phyloP scores from a whole-genome alignment of 2,797 vertebrate species.

The Neopelma chrysocephalum region DNA sequence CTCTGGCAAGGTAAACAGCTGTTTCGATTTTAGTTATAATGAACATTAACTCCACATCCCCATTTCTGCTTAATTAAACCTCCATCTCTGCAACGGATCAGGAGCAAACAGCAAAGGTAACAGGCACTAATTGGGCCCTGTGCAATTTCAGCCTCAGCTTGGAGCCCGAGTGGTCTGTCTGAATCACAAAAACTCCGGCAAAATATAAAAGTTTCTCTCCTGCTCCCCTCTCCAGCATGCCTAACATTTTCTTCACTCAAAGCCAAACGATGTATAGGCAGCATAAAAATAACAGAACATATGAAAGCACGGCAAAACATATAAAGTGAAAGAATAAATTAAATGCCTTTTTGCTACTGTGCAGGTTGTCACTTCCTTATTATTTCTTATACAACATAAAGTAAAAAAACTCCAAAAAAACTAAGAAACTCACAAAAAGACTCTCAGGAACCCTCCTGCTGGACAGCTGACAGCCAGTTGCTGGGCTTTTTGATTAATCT shows the following conservation, averaged over 20 bases:
- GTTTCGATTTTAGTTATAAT: conserved; percentile 57
- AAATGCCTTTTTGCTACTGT: background rate
- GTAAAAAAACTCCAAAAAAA: background rate
- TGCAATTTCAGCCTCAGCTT: conserved; percentile 30
- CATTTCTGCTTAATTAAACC: conserved; percentile 64
- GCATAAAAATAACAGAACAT: fast-evolving
- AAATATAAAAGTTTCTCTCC: background rate
- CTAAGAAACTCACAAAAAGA: background rate
- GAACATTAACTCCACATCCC: conserved; percentile 55
- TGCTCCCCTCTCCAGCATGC: background rate
- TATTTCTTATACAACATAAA: background rate
- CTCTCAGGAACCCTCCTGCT: background rate
- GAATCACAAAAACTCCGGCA: background rate
- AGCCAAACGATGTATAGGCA: background rate
- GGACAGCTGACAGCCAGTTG: background rate
- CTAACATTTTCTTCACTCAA: background rate
- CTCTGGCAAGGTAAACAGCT: conserved; percentile 55
- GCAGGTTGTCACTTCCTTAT: background rate
- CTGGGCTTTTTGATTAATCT: background rate
- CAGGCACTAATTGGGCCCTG: conserved; percentile 39
- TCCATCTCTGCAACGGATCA: conserved; percentile 32
- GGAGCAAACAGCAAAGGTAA: conserved; percentile 18
- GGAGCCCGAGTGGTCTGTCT: background rate
- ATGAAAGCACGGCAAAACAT: background rate
- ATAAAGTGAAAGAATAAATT: background rate